Conservation (phyloP, 2,113 vertebrate species). For the Gnathonemus longibarbis region DNA sequence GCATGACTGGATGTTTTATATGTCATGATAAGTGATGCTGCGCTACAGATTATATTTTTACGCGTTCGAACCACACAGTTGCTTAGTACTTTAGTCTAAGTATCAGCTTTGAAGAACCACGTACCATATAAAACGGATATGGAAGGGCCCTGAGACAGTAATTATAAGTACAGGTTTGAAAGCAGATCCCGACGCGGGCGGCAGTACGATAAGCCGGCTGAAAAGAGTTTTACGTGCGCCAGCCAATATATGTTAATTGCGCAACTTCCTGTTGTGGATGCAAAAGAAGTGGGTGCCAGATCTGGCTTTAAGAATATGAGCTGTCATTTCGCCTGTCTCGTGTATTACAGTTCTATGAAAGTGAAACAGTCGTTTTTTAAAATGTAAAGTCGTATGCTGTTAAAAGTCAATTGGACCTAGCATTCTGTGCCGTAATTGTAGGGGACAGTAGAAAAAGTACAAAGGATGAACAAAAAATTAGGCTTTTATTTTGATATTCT, state of each 20-base stretch:
- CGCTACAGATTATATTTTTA: background rate
- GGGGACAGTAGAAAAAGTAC: background rate
- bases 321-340: background rate
- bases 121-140: background rate
- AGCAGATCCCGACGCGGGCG: background rate
- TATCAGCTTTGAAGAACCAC: background rate
- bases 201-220: background rate
- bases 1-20: background rate
- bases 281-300: background rate
- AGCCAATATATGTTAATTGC: conserved; percentile 34
- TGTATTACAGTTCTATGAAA: background rate
- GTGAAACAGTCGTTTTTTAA: background rate
- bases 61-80: background rate
- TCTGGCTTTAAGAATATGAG: background rate
- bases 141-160: background rate
- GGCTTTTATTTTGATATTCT: conserved; percentile 8
- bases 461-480: background rate
- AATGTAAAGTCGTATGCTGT: background rate
- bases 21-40: background rate
- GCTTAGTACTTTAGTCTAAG: background rate
- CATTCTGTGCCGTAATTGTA: background rate
- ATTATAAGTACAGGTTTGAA: background rate
- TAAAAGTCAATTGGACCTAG: background rate
- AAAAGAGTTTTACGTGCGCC: background rate
- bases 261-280: conserved; percentile 53